Base-by-base conservation (phyloP, 2,113 vertebrate species). In the Xenus cinereus region DNA sequence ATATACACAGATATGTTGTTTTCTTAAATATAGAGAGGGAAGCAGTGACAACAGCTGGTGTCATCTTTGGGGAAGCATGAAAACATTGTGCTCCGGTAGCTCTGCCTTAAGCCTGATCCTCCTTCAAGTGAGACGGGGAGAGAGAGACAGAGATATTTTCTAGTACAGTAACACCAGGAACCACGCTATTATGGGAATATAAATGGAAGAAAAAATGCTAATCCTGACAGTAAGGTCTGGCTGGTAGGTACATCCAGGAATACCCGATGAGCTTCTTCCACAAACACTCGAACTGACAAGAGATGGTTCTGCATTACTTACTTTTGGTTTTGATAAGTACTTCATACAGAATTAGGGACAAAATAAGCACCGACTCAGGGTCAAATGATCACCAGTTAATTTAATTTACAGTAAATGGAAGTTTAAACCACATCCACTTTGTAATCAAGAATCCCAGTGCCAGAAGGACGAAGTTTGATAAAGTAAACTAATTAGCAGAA, bases 401-500 rank as follows among this genome's bases (percentile, higher is more conserved):
- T 92, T 77, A 77, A 90, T 84, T 93, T 66, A 83, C 39, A 86
- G 85, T 50, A 83, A 90, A 80, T n/a, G 63, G 72, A 88, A 83
- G 26, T 77, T 82, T 93, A 95, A 93, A 92, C 72, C 88, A 84
- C 69, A 92, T 72, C 37, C 64, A 77, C 51, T 32, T 35, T 35
- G 85, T 77, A 96, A 97, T 80, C 88, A 93, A 84, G 86, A 87
- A 88, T 62, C 27, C 20, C 64, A 86, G 59, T 33, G 68, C 79
- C 88, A 95, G 89, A 86, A 95, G 60, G 86, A 74, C 1, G 0
- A 80, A 75, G 68, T 81, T 56, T 86, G 86, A 95, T 74, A 92
- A 94, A 89, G 26, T 84, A 83, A 95, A 89, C 76, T 84, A 83
- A 95, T 96, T 93, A 95, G 89, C 60, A 41, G 56, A 95, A 92